phyloP scores from a whole-genome alignment of 2,113 vertebrate species.

The Egretta garzetta region DNA sequence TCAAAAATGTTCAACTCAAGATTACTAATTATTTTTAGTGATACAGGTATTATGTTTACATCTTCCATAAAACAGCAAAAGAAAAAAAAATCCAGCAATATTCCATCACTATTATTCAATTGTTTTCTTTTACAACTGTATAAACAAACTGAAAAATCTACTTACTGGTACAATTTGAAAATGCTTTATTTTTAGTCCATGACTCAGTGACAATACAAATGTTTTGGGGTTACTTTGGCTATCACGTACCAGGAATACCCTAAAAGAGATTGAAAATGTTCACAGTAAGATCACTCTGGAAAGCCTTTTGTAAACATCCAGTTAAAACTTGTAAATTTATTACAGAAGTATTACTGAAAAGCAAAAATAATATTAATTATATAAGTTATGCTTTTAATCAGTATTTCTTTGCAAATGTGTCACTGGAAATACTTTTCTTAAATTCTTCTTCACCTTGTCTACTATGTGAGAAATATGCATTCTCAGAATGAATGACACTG shows the following conservation, averaged over 20 bases:
- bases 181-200: slow-evolving; percentile 96
- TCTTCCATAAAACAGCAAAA: background rate
- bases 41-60: background rate
- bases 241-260: slow-evolving; percentile 95
- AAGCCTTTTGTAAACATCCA: background rate
- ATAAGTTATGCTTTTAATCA: background rate
- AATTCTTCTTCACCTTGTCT: slow-evolving; percentile 23
- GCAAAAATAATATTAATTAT: background rate
- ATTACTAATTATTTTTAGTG: background rate
- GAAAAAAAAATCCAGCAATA: background rate
- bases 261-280: slow-evolving; percentile 71
- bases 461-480: slow-evolving; percentile 24
- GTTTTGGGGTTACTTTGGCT: slow-evolving; percentile 98
- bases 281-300: background rate
- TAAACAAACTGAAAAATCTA: slow-evolving; percentile 58
- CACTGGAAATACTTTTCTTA: background rate
- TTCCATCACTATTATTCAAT: background rate
- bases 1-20: background rate
- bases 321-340: background rate
- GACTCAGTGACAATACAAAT: slow-evolving; percentile 94
- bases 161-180: slow-evolving; percentile 98
- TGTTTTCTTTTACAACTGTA: background rate
- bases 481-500: slow-evolving; percentile 21
- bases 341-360: background rate
- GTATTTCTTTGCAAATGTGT: background rate